Conservation (phyloP, 2,888 invertebrate genomes). For the Euphydryas editha region DNA sequence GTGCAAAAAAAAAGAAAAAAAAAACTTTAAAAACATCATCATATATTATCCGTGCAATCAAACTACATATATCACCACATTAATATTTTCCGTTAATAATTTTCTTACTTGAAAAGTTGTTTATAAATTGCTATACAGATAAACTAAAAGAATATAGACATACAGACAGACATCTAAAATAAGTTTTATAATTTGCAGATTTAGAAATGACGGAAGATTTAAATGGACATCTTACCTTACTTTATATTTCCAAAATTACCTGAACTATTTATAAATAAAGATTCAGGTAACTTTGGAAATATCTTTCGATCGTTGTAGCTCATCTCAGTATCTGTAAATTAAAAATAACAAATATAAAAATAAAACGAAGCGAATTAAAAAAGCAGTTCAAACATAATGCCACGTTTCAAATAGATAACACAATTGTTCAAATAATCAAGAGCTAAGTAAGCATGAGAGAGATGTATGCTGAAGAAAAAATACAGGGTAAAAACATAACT, state of each 20-base stretch:
- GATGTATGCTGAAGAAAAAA: not conserved
- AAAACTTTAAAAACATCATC: not conserved
- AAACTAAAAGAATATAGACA: not conserved
- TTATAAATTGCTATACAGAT: not conserved
- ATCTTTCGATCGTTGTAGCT: constrained; percentile 20
- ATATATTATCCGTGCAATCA: not conserved
- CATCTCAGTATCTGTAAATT: constrained; percentile 30
- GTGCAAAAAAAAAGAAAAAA: not conserved
- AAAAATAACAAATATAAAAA: constrained; percentile 24
- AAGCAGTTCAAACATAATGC: constrained; percentile 8
- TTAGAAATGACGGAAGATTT: constrained; percentile 1
- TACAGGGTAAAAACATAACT: not conserved
- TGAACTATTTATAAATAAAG: constrained; percentile 3
- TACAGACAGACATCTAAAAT: not conserved
- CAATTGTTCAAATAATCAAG: not conserved
- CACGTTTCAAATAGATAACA: not conserved
- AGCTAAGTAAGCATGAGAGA: constrained; percentile 3
- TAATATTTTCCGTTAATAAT: not conserved
- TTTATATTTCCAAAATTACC: constrained; percentile 32
- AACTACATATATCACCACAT: not conserved
- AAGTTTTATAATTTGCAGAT: not conserved
- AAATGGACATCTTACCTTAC: constrained; percentile 24
- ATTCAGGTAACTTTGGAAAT: constrained; percentile 32
- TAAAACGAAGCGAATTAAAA: constrained; percentile 15
- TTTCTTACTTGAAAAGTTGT: not conserved